Evolutionary conservation across 1,140 invertebrate genomes (phyloP), one percentile per base, ranked within the genome.

Genomic region (Drosophila parvula): DNA sequence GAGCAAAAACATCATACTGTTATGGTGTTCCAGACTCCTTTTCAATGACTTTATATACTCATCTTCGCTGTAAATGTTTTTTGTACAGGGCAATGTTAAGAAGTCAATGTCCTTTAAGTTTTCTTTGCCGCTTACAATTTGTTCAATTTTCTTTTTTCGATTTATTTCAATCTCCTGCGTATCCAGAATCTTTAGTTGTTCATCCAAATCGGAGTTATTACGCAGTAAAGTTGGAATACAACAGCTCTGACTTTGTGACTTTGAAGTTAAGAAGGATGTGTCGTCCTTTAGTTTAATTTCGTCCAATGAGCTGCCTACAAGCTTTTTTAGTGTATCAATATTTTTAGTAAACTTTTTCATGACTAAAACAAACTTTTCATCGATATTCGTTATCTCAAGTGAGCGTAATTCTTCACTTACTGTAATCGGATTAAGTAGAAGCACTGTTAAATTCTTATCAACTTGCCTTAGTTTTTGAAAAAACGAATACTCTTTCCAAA

Each of bases 21-120:
- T 92, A 45, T 92, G 91, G 2, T 86, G 79, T 34, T 92, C 90
- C 8, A 92, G 56, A 22, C 81, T 90, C 16, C 78, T 90, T 30
- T 84, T 91, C 7, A 92, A 48, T 2, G 91, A 91, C 34, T 89
- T 78, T 4, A 92, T 91, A 30, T 92, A 92, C 22, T 91, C 91
- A 68, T 92, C 91, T 38, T 92, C 78, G 47, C 71, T 91, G 50
- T 92, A 92, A 67, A 90, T 79, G 34, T 70, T 89, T 12, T 34
- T 74, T 2, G 73, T 53, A 2, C 73, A 74, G 18, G 5, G 34
- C 8, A 38, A 27, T 5, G 34, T 10, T n/a, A 22, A 5, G 9
- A n/a, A 38, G 14, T 22, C 38, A n/a, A 27, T 12, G 34, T 55
- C 34, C n/a, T 16, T 41, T 16, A 43, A 36, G 71, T 5, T 22